Evolutionary conservation across 2,888 invertebrate species (phyloP), one percentile per base, ranked within the genome.

Genomic region (Caenorhabditis imperialis): DNA sequence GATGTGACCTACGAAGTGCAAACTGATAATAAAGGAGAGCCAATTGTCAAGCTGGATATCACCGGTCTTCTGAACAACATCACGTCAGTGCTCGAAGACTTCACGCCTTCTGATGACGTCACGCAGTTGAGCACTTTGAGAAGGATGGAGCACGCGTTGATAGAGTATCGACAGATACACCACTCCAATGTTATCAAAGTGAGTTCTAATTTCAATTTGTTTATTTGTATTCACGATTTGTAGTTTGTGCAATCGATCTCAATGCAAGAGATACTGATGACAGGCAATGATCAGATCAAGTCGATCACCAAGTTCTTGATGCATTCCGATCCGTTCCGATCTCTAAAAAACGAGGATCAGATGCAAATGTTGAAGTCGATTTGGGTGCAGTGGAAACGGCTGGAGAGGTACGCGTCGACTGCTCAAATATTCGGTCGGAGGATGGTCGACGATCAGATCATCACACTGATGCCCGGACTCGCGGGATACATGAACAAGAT

Each of bases 351-450:
- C 14, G 63, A 57, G 45, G 65, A 65, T 37, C 65, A 54, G 62
- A 60, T 78, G 55, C 55, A 62, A 47, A 76, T 78, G 55, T 48
- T 78, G 16, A 76, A 76, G 57, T 65, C 57, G 4, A 62, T 70
- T 30, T 78, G 78, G 78, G 67, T 61, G 1, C 55, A 71, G n/a
- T 78, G 72, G 63, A 69, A 75, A 38, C 48, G 78, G 20, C 22
- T 78, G 12, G 78, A 78, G 40, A 23, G 73, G 14, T 62, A 65
- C 35, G 63, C 37, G 0, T 63, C 69, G 18, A 73, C 76, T 14
- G 63, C 76, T n/a, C 47, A 67, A 16, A 60, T 78, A 4, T 78
- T 71, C 45, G 78, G 78, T 25, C 25, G 20, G 20, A 30, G 62
- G 16, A 61, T 65, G 51, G 47, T 60, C 38, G 60, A 50, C 14